Evolutionary conservation across 2,113 vertebrate species (phyloP), one percentile per base, ranked within the genome.

Genomic region (Takifugu flavidus): DNA sequence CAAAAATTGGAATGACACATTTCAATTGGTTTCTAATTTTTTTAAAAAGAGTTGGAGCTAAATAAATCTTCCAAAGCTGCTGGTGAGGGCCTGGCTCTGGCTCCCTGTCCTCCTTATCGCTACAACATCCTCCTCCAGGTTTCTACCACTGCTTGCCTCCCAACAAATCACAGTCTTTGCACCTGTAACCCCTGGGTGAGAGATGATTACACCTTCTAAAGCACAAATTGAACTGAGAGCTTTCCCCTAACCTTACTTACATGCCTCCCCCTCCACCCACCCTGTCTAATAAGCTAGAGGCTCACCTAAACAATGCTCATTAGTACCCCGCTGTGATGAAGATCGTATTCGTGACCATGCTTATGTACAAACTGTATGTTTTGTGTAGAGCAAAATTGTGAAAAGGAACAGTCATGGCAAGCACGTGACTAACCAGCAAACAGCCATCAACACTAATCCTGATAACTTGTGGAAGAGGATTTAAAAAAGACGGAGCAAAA

Each of bases 191-290:
- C 74, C 67, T 54, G 68, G 73, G 78, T 75, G 54, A 83, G 74
- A 65, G 67, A 87, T 85, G 86, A 90, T 89, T 88, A 81, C 81
- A 84, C 84, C 78, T 75, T 84, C 65, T 44, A 59, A 74, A 59
- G 81, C 81, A 67, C 57, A 80, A 87, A 83, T 77, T 81, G 81
- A 87, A 82, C 78, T 56, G 59, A 78, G 49, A 73, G 62, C 49
- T 60, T 68, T 67, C 62, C 77, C 65, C 74, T 72, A 74, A 70
- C 64, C 82, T 61, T 53, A 2, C 46, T 47, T 13, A 6, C 61
- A 70, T 71, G 65, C 68, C 69, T 70, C 67, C 34, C 62, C 65
- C 50, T 76, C 61, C 55, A 28, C 67, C 70, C 57, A 66, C 51
- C 56, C 49, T 43, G 44, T 68, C 58, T 62, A 58, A 65, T 56